Evolutionary conservation across 2,888 invertebrate species (phyloP).

Genomic region (Tachina grossa): DNA sequence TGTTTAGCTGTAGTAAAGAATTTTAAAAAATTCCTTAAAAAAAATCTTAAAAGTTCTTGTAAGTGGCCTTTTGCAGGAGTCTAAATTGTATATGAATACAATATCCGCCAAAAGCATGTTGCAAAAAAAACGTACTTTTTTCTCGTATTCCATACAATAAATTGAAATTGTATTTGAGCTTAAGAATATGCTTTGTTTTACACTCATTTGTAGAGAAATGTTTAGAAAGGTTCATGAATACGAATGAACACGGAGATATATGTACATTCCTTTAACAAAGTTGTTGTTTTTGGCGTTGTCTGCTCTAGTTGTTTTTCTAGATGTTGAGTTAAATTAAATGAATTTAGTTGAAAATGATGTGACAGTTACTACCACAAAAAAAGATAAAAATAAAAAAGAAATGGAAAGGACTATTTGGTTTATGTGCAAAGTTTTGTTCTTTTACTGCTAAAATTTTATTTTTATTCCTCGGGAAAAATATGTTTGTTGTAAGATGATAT

Average conservation of each 20-base stretch:
- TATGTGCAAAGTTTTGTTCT: conserved; percentile 9
- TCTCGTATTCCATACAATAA: conserved; percentile 5
- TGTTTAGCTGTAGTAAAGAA: no score
- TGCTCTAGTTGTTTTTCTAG: conserved; percentile 19
- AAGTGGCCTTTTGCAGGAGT: no score
- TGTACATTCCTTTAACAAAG: conserved; percentile 8
- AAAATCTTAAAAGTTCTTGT: no score
- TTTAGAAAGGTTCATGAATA: neutral
- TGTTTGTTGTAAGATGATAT: conserved; percentile 21
- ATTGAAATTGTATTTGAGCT: conserved; percentile 51
- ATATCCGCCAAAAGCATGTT: conserved; percentile 55
- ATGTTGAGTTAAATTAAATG: conserved; percentile 39
- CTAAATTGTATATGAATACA: neutral
- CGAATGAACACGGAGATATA: neutral
- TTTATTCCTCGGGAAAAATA: neutral
- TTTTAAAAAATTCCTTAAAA: no score
- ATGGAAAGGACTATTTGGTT: no score
- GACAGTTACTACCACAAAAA: conserved; percentile 35
- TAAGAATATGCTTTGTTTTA: conserved; percentile 17
- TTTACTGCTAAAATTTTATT: conserved; percentile 30
- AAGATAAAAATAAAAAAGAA: neutral
- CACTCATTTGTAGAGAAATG: neutral
- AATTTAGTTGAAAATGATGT: conserved; percentile 49
- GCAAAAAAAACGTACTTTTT: neutral
- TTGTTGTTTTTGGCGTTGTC: neutral